phyloP scores from a whole-genome alignment of 2,797 vertebrate species.

The Mormyrus hasselquistii region DNA sequence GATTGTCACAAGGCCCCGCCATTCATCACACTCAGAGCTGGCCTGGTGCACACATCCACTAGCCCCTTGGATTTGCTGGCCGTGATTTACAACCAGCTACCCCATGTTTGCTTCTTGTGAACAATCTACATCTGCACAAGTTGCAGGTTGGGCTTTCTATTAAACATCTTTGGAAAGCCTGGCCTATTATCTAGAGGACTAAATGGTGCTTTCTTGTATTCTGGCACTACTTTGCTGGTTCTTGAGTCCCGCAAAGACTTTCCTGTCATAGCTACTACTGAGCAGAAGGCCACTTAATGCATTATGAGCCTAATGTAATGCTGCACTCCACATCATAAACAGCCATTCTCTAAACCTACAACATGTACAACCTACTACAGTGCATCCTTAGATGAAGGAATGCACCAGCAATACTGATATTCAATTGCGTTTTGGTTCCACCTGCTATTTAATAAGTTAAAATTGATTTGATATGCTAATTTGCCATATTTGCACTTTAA shows the following conservation, averaged over 20 bases:
- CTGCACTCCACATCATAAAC: background rate
- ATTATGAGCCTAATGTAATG: background rate
- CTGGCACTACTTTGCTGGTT: background rate
- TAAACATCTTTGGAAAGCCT: background rate
- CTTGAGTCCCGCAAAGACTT: background rate
- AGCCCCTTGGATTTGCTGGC: background rate
- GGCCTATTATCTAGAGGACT: background rate
- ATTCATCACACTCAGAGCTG: constrained; percentile 1
- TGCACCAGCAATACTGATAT: background rate
- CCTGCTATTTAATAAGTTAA: background rate
- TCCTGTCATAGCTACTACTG: background rate
- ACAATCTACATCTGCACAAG: background rate
- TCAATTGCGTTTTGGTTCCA: background rate
- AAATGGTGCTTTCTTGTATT: background rate
- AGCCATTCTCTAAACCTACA: background rate
- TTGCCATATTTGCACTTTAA: background rate
- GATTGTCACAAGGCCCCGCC: background rate
- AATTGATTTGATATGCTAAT: background rate
- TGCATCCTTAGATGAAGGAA: background rate
- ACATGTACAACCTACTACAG: background rate
- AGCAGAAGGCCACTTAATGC: background rate
- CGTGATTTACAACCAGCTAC: background rate
- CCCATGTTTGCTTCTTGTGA: background rate
- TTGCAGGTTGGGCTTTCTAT: background rate
- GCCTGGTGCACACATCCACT: background rate